Base-by-base conservation (phyloP, 2,797 vertebrate species). In the Lithobates sylvaticus region DNA sequence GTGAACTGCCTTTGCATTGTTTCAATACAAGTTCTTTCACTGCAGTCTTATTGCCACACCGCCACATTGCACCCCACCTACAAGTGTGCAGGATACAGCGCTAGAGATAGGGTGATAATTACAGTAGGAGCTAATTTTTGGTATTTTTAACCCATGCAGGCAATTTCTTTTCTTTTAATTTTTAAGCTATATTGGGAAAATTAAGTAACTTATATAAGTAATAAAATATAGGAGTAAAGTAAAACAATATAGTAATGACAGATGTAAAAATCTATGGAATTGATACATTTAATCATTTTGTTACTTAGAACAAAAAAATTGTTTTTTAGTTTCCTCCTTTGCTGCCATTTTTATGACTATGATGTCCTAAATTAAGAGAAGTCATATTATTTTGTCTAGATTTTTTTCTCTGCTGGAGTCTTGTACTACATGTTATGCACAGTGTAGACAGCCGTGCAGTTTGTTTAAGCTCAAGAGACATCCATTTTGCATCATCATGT, bases 401-500 rank as follows among this genome's bases (percentile, higher is more conserved):
- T 74, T 47, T 74, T 81, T 73, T 74, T 34, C 34, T 73, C 80
- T 71, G 80, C 70, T 74, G 70, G 54, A 73, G 29, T 82, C 80
- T 82, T 82, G 50, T 65, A 64, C 50, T 82, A 65, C 70, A 82
- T 82, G 80, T 74, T 74, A 73, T 73, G 80, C 80, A 65, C 70
- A 73, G 21, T 64, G 70, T 65, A 82, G 80, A 82, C 80, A 69
- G 70, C 23, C 54, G 36, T 85, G 58, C 27, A 85, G 69, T 85
- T 78, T 80, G 70, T 75, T 44, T 73, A 47, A 65, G 27, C 84
- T 58, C 84, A 74, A 79, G 77, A 85, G 84, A 85, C 65, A 73
- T 85, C 10, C 76, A 73, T 78, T 85, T 75, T 84, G 72, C 84
- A 74, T 85, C 84, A 85, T 65, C 76, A 80, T 80, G 70, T 80